Conservation (phyloP, 1,140 invertebrate species). For the Aphaenogaster ashmeadi region DNA sequence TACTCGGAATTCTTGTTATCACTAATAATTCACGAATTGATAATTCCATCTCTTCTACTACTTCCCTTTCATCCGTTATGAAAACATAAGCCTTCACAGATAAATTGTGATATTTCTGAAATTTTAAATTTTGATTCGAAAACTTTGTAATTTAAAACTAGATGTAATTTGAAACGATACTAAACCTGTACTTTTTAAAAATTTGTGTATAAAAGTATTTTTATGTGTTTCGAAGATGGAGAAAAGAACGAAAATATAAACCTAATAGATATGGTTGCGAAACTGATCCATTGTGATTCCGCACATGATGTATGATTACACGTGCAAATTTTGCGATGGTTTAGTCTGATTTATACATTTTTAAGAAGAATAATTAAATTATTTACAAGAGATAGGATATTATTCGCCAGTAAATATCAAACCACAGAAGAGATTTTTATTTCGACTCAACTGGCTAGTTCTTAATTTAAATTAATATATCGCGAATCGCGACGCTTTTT, state of each 20-base stretch:
- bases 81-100: not conserved
- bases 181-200: not conserved
- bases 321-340: not conserved
- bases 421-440: too few species aligned
- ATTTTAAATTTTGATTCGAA: not conserved
- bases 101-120: not conserved
- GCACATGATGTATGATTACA: not conserved
- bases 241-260: not conserved
- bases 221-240: not conserved
- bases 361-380: not conserved
- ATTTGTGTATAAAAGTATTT: not conserved
- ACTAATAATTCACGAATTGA: not conserved
- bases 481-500: too few species aligned
- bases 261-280: not conserved
- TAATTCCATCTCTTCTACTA: too few species aligned
- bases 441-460: too few species aligned
- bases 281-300: not conserved
- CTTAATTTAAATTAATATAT: too few species aligned
- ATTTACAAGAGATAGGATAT: too few species aligned
- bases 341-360: not conserved
- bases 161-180: not conserved
- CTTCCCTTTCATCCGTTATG: not conserved
- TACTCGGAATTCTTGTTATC: too few species aligned
- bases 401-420: too few species aligned
- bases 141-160: too few species aligned